Percentiles rank a stretch among this genome's conserved stretches.
phyloP scores from a whole-genome alignment of 1,140 invertebrate species.

The Drosophila saltans region DNA sequence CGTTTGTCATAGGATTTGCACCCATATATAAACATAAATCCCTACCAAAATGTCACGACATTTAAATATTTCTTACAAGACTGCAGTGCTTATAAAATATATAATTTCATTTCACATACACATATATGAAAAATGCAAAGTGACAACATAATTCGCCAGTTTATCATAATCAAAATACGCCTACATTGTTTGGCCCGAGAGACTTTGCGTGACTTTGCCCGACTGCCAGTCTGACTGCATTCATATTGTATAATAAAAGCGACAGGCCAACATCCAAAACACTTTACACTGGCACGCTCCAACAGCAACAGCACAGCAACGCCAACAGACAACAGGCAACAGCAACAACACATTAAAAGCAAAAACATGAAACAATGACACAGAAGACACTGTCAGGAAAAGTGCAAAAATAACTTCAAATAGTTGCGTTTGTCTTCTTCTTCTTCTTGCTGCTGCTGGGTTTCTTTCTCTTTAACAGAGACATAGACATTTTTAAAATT shows the following conservation, averaged over 20 bases:
- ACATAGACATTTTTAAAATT: slow-evolving; percentile 53
- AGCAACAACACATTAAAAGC: slow-evolving; percentile 33
- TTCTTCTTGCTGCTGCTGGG: neutral
- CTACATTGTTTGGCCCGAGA: slow-evolving; percentile 63
- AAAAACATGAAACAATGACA: slow-evolving; percentile 67
- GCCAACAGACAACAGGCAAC: slow-evolving; percentile 25
- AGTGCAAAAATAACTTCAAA: slow-evolving; percentile 77
- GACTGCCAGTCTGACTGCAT: slow-evolving; percentile 30
- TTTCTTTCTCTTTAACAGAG: slow-evolving; percentile 36
- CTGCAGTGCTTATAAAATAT: slow-evolving; percentile 72
- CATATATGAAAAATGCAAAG: slow-evolving; percentile 82
- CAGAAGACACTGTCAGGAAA: slow-evolving; percentile 70
- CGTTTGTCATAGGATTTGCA: slow-evolving; percentile 7
- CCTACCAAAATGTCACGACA: slow-evolving; percentile 72
- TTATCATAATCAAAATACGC: slow-evolving; percentile 83
- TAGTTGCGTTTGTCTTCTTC: slow-evolving; percentile 44
- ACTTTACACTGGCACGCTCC: slow-evolving; percentile 64
- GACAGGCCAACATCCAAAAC: slow-evolving; percentile 55
- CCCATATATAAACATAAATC: slow-evolving; percentile 57
- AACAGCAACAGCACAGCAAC: slow-evolving; percentile 32
- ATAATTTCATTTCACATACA: slow-evolving; percentile 69
- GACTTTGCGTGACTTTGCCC: slow-evolving; percentile 33
- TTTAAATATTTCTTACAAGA: slow-evolving; percentile 67
- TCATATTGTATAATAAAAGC: slow-evolving; percentile 56
- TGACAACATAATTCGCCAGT: slow-evolving; percentile 83